Base-by-base conservation (phyloP, 2,888 invertebrate genomes). In the Coecobrya sp. region DNA sequence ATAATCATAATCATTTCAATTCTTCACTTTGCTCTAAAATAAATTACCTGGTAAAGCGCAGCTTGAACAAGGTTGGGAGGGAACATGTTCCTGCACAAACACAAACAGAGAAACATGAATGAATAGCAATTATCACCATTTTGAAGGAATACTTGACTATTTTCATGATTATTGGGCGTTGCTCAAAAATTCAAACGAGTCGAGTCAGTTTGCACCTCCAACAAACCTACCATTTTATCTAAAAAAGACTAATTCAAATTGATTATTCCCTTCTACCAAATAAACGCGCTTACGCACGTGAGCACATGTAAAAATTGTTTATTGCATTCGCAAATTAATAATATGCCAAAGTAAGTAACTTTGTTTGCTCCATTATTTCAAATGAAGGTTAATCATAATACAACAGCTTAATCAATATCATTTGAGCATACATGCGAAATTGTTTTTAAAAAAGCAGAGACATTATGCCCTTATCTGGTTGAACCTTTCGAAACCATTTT, bases 11-110 rank as follows among this genome's bases (percentile, higher is more conserved):
- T 30, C 3, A 70, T 70, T 70, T 36, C 36, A 42, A 70, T 42
- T 70, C 13, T 16, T 62, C 65, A 49, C 11, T 55, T 19, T 42
- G 59, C 13, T 68, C 55, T 36, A 10, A 89, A 79, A 84, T 79
- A 91, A 95, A 96, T 96, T 96, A 97, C 97, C 96, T 98, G 97
- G 59, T 97, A 97, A 95, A 98, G 97, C 94, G 98, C 97, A 13
- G 99, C 98, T 95, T 98, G 98, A 42, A 98, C 97, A 93, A 99
- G 96, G 96, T 99, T 99, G 95, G 98, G 98, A 42, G 99, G 98
- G 95, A 99, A 99, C 96, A 99, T 97, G 95, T 99, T 99, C 96
- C 98, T 98, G 97, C 93, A 97, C 97, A 93, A n/a, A 93, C 94
- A 19, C 73, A 22, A 85, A 68, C 42, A 68, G 27, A 55, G 45